phyloP scores from a whole-genome alignment of 2,113 vertebrate genomes.

The Herpailurus yagouaroundi region DNA sequence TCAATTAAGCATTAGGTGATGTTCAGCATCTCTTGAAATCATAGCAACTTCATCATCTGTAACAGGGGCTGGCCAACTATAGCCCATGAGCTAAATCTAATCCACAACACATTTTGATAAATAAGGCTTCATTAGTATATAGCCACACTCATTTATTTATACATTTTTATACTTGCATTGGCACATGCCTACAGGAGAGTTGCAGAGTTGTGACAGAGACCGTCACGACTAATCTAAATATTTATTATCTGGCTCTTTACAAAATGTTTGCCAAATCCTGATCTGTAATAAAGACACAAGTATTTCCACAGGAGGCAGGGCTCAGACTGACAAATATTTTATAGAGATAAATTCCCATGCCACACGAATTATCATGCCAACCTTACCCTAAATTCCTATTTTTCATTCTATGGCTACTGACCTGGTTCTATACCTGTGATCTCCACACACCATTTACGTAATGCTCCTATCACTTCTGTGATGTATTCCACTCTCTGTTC shows the following conservation, averaged over 20 bases:
- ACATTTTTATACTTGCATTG: neutral
- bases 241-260: neutral
- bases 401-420: neutral
- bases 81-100: neutral
- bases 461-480: neutral
- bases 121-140: neutral
- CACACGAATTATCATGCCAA: neutral
- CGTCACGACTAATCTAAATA: neutral
- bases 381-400: neutral
- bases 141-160: neutral
- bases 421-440: neutral
- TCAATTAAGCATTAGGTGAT: neutral
- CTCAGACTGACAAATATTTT: neutral
- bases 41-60: neutral
- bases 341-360: neutral
- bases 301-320: neutral
- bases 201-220: neutral
- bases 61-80: neutral
- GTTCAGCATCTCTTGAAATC: neutral
- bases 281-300: neutral
- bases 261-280: neutral
- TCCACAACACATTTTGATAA: neutral
- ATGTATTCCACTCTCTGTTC: neutral
- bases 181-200: neutral
- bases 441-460: neutral